Evolutionary conservation across 2,797 vertebrate species (phyloP).

Genomic region (Astyanax mexicanus): DNA sequence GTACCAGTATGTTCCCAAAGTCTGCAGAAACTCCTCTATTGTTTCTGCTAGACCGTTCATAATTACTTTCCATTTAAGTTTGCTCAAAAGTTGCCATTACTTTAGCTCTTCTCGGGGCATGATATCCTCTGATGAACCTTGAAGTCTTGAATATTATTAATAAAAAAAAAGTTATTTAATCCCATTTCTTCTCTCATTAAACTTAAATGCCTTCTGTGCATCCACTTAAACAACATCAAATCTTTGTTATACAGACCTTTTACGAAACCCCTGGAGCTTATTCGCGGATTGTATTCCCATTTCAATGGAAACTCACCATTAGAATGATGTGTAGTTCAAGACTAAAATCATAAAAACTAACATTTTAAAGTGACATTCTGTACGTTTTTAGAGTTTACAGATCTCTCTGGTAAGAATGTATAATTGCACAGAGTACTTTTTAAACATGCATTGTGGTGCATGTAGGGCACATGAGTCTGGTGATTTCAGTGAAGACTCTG

Average conservation of each 20-base stretch:
- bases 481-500: no score
- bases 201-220: neutral
- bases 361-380: no score
- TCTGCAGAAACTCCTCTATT: neutral
- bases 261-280: no score
- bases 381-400: no score
- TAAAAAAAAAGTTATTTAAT: neutral
- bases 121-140: neutral
- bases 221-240: neutral
- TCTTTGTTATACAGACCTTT: neutral
- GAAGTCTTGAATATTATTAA: neutral
- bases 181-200: neutral
- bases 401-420: no score
- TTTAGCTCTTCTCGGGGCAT: neutral
- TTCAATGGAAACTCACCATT: no score
- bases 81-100: neutral
- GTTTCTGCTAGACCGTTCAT: neutral
- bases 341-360: no score
- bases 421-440: no score
- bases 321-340: no score
- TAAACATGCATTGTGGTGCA: no score
- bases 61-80: neutral
- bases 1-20: neutral
- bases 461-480: no score
- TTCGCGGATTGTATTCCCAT: no score